Percentiles rank a stretch among this genome's conserved stretches.
Evolutionary conservation across 2,888 invertebrate genomes (phyloP).

Genomic region (Kryphioiulus occultus): DNA sequence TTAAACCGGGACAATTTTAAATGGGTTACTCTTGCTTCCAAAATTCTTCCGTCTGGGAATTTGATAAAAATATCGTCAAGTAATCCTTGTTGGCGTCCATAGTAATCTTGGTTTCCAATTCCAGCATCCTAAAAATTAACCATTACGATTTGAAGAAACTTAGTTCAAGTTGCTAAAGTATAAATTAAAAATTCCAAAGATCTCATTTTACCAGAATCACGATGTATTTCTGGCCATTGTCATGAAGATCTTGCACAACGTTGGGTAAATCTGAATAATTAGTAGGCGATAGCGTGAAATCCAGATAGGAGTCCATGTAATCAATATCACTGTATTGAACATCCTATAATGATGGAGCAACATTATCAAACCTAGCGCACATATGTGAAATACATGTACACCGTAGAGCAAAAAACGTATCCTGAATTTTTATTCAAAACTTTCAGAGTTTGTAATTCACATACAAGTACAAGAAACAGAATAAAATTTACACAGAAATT

Average conservation of each 20-base stretch:
- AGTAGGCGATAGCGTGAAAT: slow-evolving; percentile 59
- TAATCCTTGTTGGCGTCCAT: slow-evolving; percentile 9
- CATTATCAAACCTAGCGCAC: not conserved
- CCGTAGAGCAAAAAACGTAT: too few relatives aligned
- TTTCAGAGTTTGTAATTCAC: too few relatives aligned
- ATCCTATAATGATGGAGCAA: slow-evolving; percentile 56
- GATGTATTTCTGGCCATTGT: slow-evolving; percentile 45
- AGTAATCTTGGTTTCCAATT: slow-evolving; percentile 29
- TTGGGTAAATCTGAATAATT: slow-evolving; percentile 55
- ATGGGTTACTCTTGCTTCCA: too few relatives aligned
- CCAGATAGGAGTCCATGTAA: slow-evolving; percentile 61
- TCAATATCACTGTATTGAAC: slow-evolving; percentile 61
- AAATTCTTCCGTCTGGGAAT: slow-evolving; percentile 40
- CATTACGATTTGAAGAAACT: not conserved
- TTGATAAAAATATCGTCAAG: slow-evolving; percentile 48
- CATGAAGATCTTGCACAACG: slow-evolving; percentile 56
- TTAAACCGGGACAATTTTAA: too few relatives aligned
- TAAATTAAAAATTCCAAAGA: not conserved
- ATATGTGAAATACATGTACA: too few relatives aligned
- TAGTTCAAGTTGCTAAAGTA: too few relatives aligned
- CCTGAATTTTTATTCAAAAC: too few relatives aligned
- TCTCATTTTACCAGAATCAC: slow-evolving; percentile 46
- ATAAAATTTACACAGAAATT: too few relatives aligned
- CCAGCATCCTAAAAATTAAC: slow-evolving; percentile 41
- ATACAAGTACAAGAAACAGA: too few relatives aligned